Base-by-base conservation (phyloP, 37 sponge, comb jelly and placozoan species). In the Geodia barretti region DNA sequence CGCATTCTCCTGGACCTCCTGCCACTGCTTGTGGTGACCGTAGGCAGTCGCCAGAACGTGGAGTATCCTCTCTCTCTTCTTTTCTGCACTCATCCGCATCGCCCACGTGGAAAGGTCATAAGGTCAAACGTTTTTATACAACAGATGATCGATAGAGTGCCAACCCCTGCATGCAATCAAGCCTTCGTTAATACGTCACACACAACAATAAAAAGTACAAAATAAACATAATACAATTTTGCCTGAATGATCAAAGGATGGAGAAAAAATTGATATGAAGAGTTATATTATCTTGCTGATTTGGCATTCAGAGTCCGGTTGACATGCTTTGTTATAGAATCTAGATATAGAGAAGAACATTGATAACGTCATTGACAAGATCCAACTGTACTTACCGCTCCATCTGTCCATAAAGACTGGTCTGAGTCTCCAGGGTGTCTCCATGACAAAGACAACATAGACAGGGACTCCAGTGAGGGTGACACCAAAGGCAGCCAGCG, bases 381-480 rank as follows among this genome's bases (percentile, higher is more conserved):
- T n/a, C n/a, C n/a, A n/a, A n/a, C n/a, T n/a, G n/a, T n/a, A 75
- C 88, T 76, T 39, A 88, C 89, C 74, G 36, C 74, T 88, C 9
- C 77, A 71, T 63, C 33, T 73, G 38, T 83, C 78, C 4, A 88
- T 21, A 21, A 83, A 5, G n/a, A 43, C 42, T 64, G 89, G 89
- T 63, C 89, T 77, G 14, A 88, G 65, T 71, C 59, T 77, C 66
- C 78, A 73, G 54, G 88, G 78, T 61, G 31, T 79, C 64, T 87
- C 88, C 88, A 80, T 81, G 58, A 86, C 81, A 60, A 90, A 63
- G 17, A 94, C 23, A 61, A 94, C n/a, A 77, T 84, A 90, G 9
- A 90, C 77, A n/a, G 94, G 94, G n/a, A 87, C 39, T 39, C 87
- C 87, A 60, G 68, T 36, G 23, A 84, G 64, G 29, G 84, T 84